A percentile compares a stretch with the other conserved stretches of the same genome.
Evolutionary conservation across 1,140 invertebrate species (phyloP).

Genomic region (Diorhabda sublineata): DNA sequence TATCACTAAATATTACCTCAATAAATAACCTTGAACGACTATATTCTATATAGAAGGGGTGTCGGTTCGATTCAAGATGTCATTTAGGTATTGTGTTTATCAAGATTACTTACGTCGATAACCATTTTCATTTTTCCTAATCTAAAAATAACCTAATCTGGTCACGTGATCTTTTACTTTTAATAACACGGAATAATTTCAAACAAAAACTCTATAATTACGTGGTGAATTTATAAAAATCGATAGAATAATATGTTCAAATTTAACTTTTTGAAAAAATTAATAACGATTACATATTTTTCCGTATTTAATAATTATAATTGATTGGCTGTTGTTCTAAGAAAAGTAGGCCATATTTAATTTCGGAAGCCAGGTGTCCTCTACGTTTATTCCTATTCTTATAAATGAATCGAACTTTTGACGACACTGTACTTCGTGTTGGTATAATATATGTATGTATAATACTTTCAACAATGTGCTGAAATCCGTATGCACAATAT

Average conservation of each 20-base stretch:
- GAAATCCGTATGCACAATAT: not conserved
- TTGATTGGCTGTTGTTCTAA: not conserved
- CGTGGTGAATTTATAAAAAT: too few species aligned
- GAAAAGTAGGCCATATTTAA: constrained; percentile 41
- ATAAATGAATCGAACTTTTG: constrained; percentile 18
- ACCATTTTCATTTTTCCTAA: not conserved
- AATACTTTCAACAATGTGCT: not conserved
- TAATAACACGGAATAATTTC: too few species aligned
- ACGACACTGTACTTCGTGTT: constrained; percentile 20
- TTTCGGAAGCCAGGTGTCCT: constrained; percentile 36
- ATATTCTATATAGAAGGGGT: too few species aligned
- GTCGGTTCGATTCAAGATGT: not conserved
- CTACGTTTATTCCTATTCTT: constrained; percentile 16
- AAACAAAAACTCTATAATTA: too few species aligned
- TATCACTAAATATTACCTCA: too few species aligned
- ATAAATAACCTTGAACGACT: too few species aligned
- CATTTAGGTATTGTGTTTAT: not conserved
- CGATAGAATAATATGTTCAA: too few species aligned
- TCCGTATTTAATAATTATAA: not conserved
- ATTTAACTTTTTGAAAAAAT: too few species aligned
- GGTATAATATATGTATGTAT: not conserved
- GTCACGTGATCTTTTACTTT: constrained; percentile 16
- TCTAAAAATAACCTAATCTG: constrained; percentile 21
- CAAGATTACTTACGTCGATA: not conserved
- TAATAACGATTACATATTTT: too few species aligned